phyloP scores from a whole-genome alignment of 2,797 vertebrate genomes.

The Petrocephalus schoutedeni region DNA sequence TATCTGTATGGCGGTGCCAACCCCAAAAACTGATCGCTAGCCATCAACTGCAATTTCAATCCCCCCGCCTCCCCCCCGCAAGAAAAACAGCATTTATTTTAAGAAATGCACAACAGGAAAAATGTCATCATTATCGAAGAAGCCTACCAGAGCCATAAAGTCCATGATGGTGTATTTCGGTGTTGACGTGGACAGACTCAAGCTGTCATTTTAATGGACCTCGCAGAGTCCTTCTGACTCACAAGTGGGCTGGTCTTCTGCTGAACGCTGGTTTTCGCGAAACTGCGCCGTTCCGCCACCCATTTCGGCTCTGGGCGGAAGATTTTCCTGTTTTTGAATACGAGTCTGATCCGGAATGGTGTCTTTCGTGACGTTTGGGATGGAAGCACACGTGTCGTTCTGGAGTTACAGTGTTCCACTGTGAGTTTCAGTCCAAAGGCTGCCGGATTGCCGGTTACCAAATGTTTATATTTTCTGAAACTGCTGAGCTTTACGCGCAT shows the following conservation, averaged over 20 bases:
- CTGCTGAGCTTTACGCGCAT: not conserved
- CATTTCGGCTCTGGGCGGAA: constrained; percentile 20
- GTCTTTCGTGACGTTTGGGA: not conserved
- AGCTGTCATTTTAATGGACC: constrained; percentile 64
- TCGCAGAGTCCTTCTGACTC: constrained; percentile 27
- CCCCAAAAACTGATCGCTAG: constrained; percentile 9
- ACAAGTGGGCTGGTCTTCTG: constrained; percentile 22
- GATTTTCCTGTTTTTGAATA: not conserved
- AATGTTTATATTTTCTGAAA: constrained; percentile 2
- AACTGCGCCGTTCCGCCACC: constrained; percentile 3
- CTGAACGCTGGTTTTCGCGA: not conserved
- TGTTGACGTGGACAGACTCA: constrained; percentile 76
- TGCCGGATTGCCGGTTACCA: not conserved
- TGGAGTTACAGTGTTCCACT: not conserved
- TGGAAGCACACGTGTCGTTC: not conserved
- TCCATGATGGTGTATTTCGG: constrained; percentile 60
- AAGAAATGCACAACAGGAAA: constrained; percentile 3
- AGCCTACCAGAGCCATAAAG: constrained; percentile 62
- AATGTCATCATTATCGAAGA: constrained; percentile 9
- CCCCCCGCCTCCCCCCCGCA: not conserved
- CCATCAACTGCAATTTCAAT: not conserved
- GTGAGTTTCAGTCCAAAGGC: not conserved
- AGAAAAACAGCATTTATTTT: not conserved
- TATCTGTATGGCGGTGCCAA: not conserved
- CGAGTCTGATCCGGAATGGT: constrained; percentile 20